Percentiles rank a stretch among this genome's conserved stretches.
Evolutionary conservation across 2,113 vertebrate species (phyloP).

Genomic region (Nanger granti): DNA sequence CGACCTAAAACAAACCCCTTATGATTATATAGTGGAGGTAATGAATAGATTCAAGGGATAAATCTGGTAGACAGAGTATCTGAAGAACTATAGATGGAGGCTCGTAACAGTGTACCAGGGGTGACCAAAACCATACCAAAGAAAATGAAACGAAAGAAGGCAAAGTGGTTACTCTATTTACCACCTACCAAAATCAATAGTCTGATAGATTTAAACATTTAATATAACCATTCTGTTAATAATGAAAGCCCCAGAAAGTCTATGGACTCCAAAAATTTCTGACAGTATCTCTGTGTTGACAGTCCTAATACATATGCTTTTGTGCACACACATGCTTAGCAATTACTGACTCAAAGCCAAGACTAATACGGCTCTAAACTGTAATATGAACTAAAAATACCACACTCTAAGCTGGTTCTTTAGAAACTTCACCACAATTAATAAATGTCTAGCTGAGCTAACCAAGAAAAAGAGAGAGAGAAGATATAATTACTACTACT

Average conservation of each 20-base stretch:
- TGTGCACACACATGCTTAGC: background rate
- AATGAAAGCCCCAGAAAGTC: background rate
- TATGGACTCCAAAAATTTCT: background rate
- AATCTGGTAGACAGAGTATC: background rate
- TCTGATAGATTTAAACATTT: background rate
- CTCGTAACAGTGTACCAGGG: background rate
- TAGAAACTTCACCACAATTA: background rate
- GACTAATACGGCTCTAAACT: background rate
- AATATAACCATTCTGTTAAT: background rate
- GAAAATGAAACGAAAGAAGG: background rate
- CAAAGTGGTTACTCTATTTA: background rate
- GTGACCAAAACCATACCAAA: background rate
- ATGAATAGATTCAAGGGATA: background rate
- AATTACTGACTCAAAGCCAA: background rate
- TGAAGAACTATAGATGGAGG: background rate
- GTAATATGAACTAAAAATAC: conserved; percentile 10
- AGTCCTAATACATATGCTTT: background rate
- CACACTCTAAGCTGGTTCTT: background rate
- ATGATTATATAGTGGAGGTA: background rate
- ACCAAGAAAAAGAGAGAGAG: background rate
- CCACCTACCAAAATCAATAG: background rate
- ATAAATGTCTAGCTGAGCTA: background rate
- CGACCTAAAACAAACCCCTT: background rate
- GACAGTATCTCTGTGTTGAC: background rate
- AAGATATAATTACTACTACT: background rate